Base-by-base conservation (phyloP, 2,888 invertebrate species). In the Diaperis boleti region DNA sequence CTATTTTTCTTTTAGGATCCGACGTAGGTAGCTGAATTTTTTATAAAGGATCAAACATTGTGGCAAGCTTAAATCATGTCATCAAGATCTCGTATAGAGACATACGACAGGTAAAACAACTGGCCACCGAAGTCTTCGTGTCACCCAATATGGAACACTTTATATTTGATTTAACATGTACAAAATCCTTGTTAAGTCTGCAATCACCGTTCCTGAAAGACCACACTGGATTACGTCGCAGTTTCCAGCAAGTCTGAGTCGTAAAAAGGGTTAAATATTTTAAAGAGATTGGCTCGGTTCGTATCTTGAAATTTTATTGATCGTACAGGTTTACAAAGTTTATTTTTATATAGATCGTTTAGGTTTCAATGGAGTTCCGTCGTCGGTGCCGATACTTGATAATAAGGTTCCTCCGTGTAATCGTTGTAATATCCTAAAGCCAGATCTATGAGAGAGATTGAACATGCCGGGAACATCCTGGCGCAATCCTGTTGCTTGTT, bases 401-500 rank as follows among this genome's bases (percentile, higher is more conserved):
- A 45, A 62, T 61, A 33, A 17, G 54, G 35, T 55, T 64, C 59
- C 59, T 63, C 44, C 10, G 35, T 26, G 20, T 61, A 64, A 62
- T 65, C 62, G 59, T 59, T 54, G 59, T 62, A 76, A 64, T 69
- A 68, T 4, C 90, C 90, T 67, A 90, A 81, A 3, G 88, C 89
- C 79, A 89, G 78, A 72, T 91, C 89, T 47, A 91, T 82, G 64
- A 91, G 76, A 0, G 91, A 91, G 69, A 91, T 82, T 8, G 87
- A 86, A 76, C 91, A 92, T 8, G 80, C 81, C 42, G 86, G 85
- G 74, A 85, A 87, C 72, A 83, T 81, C 47, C 76, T 70, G 1
- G 83, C 81, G 74, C 92, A 92, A 67, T 86, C 78, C 4, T 78
- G 69, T 3, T 74, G 67, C 2, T 73, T 68, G 20, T 76, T 66